Evolutionary conservation across 2,888 invertebrate species (phyloP).

Genomic region (Tachina lurida): DNA sequence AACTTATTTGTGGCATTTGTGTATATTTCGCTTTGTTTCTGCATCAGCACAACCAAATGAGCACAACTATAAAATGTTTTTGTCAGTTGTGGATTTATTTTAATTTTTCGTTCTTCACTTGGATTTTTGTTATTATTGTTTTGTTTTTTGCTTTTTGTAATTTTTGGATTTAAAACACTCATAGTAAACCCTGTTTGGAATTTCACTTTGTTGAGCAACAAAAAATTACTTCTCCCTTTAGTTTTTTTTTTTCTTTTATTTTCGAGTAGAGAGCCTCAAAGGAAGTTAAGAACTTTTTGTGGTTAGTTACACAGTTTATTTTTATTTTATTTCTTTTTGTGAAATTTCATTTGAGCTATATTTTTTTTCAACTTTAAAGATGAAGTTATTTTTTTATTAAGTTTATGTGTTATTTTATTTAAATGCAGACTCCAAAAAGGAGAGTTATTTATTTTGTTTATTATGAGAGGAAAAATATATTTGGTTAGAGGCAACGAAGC

Average conservation of each 20-base stretch:
- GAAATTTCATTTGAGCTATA: conserved; percentile 32
- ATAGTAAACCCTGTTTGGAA: conserved; percentile 59
- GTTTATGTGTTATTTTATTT: conserved; percentile 41
- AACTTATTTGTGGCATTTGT: conserved; percentile 69
- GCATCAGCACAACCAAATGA: conserved; percentile 66
- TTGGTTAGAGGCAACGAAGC: background rate
- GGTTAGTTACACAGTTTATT: conserved; percentile 54
- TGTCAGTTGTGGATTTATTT: conserved; percentile 70
- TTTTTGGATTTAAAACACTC: conserved; percentile 56
- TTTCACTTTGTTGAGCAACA: conserved; percentile 61
- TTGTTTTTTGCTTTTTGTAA: background rate
- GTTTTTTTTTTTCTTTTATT: conserved; percentile 12
- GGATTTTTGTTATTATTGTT: conserved; percentile 8
- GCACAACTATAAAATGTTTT: conserved; percentile 66
- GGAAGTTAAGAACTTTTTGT: conserved; percentile 64
- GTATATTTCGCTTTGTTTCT: conserved; percentile 65
- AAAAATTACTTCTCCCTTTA: background rate
- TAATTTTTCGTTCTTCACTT: conserved; percentile 58
- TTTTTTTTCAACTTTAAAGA: background rate
- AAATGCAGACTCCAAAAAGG: background rate
- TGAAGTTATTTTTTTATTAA: conserved; percentile 52
- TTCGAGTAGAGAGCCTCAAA: conserved; percentile 45
- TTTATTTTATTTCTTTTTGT: conserved; percentile 49
- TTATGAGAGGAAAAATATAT: background rate
- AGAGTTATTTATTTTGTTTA: conserved; percentile 5